These are phyloP conservation scores for Sibirionetta formosa DNA, from an alignment of 2,797 vertebrate species.

Conservation along the genomic window DNA sequence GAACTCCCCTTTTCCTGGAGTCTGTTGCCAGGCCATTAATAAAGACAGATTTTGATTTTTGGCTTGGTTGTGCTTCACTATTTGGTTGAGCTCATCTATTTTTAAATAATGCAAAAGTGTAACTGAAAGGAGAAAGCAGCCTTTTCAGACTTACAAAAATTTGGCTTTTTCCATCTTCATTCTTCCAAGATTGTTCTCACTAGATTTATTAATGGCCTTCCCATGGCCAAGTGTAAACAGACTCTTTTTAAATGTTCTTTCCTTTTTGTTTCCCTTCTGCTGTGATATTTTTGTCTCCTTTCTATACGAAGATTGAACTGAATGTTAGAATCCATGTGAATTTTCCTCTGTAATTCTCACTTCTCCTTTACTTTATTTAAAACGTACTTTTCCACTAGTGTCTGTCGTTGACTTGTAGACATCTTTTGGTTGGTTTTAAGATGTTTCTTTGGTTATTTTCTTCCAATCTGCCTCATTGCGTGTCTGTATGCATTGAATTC, in stretches of 20 bases:
- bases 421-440: background rate
- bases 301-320: background rate
- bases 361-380: background rate
- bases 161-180: background rate
- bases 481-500: background rate
- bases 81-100: background rate
- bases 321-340: background rate
- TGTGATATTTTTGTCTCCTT: background rate
- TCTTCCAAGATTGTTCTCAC: background rate
- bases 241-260: background rate
- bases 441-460: background rate
- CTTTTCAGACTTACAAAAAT: background rate
- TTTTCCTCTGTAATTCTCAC: slow-evolving; percentile 10
- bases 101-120: background rate
- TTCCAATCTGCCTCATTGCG: background rate
- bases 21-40: slow-evolving; percentile 14
- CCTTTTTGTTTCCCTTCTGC: background rate
- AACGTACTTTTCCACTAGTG: background rate
- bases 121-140: background rate
- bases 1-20: background rate
- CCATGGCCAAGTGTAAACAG: background rate
- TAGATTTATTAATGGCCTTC: background rate
- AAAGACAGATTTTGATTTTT: slow-evolving; percentile 21
- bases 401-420: background rate
- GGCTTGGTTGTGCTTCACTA: background rate